phyloP scores from a whole-genome alignment of 1,140 invertebrate genomes.

The Sitophilus oryzae region DNA sequence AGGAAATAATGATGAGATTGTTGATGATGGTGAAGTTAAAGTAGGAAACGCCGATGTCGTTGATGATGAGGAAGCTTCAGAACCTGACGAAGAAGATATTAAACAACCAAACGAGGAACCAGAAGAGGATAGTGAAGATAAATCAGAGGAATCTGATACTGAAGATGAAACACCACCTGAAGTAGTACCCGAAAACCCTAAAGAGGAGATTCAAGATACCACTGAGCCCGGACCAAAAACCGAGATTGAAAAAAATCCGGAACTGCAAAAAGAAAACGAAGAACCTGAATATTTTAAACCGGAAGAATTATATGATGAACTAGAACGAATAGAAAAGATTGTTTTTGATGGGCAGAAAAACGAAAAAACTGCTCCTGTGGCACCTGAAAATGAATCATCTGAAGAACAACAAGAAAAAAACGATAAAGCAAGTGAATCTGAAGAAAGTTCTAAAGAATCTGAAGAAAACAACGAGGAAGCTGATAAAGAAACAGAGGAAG shows the following conservation, averaged over 20 bases:
- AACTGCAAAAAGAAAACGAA: conserved; percentile 3
- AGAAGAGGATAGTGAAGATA: conserved; percentile 7
- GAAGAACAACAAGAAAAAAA: neutral
- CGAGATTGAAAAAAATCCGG: neutral
- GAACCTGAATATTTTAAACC: neutral
- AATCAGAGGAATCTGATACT: neutral
- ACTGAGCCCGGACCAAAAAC: neutral
- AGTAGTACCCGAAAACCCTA: no score
- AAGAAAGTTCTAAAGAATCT: neutral
- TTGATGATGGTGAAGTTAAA: conserved; percentile 6
- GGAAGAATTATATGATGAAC: neutral
- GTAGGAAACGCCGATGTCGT: conserved; percentile 15
- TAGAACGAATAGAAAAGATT: neutral
- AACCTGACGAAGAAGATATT: no score
- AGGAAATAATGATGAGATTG: neutral
- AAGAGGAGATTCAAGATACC: no score
- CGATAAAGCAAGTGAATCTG: neutral
- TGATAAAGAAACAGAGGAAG: conserved; percentile 5
- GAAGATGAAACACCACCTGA: neutral
- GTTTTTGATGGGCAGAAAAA: no score
- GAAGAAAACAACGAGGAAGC: conserved; percentile 9
- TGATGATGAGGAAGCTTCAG: neutral
- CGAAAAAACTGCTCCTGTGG: no score
- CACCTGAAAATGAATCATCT: neutral
- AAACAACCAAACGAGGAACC: conserved; percentile 6